phyloP scores from a whole-genome alignment of 2,113 vertebrate genomes.

The Zosterops pallidus region DNA sequence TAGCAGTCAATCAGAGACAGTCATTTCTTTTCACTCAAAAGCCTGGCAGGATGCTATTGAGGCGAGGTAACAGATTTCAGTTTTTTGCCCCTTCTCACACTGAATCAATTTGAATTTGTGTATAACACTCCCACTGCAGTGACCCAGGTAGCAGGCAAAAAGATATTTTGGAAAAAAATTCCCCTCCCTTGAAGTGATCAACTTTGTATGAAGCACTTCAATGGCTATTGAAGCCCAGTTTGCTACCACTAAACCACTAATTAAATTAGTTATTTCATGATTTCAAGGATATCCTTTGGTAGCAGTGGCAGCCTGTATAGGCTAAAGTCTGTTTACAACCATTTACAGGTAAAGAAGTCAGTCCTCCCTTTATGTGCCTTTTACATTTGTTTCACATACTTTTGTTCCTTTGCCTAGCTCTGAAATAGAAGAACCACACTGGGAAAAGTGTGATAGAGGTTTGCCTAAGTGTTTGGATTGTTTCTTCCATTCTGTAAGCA shows the following conservation, averaged over 20 bases:
- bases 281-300: conserved; percentile 4
- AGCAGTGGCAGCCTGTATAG: not conserved
- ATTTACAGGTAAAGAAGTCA: not conserved
- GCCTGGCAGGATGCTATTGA: not conserved
- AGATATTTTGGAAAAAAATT: not conserved
- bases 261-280: not conserved
- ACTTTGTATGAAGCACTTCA: not conserved
- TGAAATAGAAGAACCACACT: not conserved
- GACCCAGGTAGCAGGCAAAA: not conserved
- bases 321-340: not conserved
- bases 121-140: not conserved
- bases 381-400: not conserved
- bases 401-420: conserved; percentile 14
- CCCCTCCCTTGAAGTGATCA: not conserved
- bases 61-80: not conserved
- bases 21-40: not conserved
- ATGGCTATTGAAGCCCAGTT: not conserved
- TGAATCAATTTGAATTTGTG: not conserved
- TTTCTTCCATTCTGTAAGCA: not conserved
- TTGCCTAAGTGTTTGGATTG: not conserved
- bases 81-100: not conserved
- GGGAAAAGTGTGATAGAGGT: not conserved
- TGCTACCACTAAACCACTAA: not conserved
- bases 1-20: not conserved
- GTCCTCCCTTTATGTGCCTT: not conserved